These are phyloP conservation scores for Stichopus horrens DNA, from an alignment of 53 echinoderm and acorn worm genomes.

Conservation along the genomic window DNA sequence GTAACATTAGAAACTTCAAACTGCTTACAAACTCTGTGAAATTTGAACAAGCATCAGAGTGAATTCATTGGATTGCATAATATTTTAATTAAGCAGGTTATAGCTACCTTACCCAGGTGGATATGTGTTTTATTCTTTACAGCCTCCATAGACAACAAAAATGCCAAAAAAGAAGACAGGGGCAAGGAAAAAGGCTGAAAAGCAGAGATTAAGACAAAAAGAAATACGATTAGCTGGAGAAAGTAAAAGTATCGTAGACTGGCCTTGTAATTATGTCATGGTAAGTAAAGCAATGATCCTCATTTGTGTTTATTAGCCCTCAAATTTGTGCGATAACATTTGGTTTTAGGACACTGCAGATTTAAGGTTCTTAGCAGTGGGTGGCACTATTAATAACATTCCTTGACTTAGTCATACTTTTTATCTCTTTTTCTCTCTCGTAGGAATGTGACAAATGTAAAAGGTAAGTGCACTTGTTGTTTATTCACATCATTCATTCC, in stretches of 20 bases:
- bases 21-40: too few species aligned
- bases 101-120: too few species aligned
- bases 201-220: constrained; percentile 75
- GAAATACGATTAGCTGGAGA: constrained; percentile 70
- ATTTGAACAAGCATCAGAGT: too few species aligned
- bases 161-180: constrained; percentile 99
- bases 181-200: constrained; percentile 95
- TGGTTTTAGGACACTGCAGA: too few species aligned
- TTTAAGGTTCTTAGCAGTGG: not conserved
- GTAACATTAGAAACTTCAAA: too few species aligned
- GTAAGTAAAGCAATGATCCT: constrained; percentile 48
- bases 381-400: not conserved
- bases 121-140: too few species aligned
- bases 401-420: not conserved
- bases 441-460: constrained; percentile 95
- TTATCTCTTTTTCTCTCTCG: constrained; percentile 29
- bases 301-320: not conserved
- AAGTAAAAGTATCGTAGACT: constrained; percentile 72
- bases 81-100: too few species aligned
- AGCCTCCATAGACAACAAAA: not conserved
- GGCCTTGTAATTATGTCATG: constrained; percentile 93
- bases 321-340: too few species aligned
- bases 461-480: constrained; percentile 58
- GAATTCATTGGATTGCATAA: too few species aligned
- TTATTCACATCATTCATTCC: not conserved